A percentile compares a stretch with the other conserved stretches of the same genome.
phyloP scores from a whole-genome alignment of 2,113 vertebrate species.

The Conger conger region DNA sequence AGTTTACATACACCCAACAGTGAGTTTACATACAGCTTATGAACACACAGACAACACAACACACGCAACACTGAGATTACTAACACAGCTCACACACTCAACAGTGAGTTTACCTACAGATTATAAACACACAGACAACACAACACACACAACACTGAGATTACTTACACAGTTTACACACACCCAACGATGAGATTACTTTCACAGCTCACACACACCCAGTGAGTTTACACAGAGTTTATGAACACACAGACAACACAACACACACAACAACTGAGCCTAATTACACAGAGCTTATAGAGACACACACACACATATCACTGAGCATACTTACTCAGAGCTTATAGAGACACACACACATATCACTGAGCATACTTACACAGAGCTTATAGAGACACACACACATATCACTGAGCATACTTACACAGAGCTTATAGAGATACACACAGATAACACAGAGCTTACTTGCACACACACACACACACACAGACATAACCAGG shows the following conservation, averaged over 20 bases:
- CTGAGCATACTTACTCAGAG: too few species aligned
- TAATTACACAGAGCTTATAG: neutral
- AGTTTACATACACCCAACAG: constrained; percentile 43
- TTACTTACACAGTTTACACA: neutral
- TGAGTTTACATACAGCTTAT: too few species aligned
- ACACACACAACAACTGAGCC: constrained; percentile 39
- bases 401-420: neutral
- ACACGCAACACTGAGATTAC: constrained; percentile 36
- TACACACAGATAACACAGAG: neutral
- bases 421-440: too few species aligned
- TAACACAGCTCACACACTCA: constrained; percentile 5
- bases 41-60: constrained; percentile 47
- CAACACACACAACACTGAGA: constrained; percentile 31
- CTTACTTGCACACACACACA: constrained; percentile 5
- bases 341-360: neutral
- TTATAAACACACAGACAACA: too few species aligned
- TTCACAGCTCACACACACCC: too few species aligned
- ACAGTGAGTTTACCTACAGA: too few species aligned
- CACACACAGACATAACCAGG: neutral
- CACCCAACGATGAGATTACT: too few species aligned
- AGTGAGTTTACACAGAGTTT: too few species aligned
- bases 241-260: constrained; percentile 48
- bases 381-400: neutral
- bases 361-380: too few species aligned
- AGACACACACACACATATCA: neutral